Base-by-base conservation (phyloP, 2,888 invertebrate genomes). In the Apamea anceps region DNA sequence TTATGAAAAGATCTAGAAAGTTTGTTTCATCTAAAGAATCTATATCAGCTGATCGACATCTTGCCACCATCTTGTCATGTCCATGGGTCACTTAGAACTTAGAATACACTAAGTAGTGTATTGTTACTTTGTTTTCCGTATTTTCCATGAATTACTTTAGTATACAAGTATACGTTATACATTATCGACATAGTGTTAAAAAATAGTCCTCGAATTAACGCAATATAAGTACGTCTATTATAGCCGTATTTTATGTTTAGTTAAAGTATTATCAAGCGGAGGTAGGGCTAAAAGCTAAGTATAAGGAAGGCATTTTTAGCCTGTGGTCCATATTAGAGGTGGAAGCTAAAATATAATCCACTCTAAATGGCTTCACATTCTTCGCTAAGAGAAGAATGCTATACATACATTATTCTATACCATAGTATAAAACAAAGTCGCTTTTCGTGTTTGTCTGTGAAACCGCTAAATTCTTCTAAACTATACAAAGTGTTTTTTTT, bases 151-250 rank as follows among this genome's bases (percentile, higher is more conserved):
- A 77, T 45, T 28, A 4, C 18, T 45, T 70, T 54, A n/a, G 21
- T 25, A 37, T 32, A 32, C 32, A 2, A 32, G 32, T 32, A 32
- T 32, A 32, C 2, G 32, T 32, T 32, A 32, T 32, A 32, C 37
- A 37, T 67, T 82, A 67, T 37, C 76, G 18, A 12, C 25, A 2
- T n/a, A 45, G 25, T 82, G 77, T 65, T 25, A 28, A 76, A 82
- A n/a, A 54, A 77, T 15, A 5, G 2, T 18, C 54, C 54, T 25
- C 10, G 25, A 37, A 54, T 76, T 80, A 77, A 54, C 80, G 77
- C 45, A 25, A 63, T 62, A 1, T 77, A 83, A 54, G 77, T 83
- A 80, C 54, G 8, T 67, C 77, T 51, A 62, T 62, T 76, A 54
- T 15, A 8, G 13, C 10, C n/a, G 7, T 77, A 54, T 67, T 37